Evolutionary conservation across 1,140 invertebrate genomes (phyloP).

Genomic region (Lordiphosa mommai): DNA sequence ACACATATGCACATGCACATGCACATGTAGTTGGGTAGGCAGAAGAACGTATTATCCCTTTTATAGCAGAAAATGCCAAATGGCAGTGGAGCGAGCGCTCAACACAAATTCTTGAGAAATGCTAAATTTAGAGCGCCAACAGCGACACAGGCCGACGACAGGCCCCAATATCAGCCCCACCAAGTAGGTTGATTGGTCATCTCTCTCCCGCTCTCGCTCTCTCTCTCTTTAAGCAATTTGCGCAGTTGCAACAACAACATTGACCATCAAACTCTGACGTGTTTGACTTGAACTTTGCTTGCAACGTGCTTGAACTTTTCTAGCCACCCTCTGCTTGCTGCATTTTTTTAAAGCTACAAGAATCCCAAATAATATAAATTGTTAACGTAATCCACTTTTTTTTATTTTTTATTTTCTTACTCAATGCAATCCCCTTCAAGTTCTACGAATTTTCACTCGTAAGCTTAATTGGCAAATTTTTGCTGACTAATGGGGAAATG

Average conservation of each 20-base stretch:
- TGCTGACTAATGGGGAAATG: constrained; percentile 51
- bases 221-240: constrained; percentile 51
- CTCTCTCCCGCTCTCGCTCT: not conserved
- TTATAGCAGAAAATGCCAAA: constrained; percentile 71
- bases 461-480: constrained; percentile 32
- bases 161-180: constrained; percentile 33
- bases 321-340: not conserved
- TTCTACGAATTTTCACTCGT: constrained; percentile 29
- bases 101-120: constrained; percentile 65
- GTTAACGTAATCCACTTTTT: constrained; percentile 1
- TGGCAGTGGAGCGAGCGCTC: constrained; percentile 31
- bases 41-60: constrained; percentile 65
- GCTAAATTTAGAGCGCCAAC: constrained; percentile 70
- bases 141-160: constrained; percentile 7
- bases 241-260: constrained; percentile 56
- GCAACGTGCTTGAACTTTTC: constrained; percentile 45
- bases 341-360: too few species aligned
- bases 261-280: constrained; percentile 21
- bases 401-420: too few species aligned
- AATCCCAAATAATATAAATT: not conserved
- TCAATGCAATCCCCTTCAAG: constrained; percentile 19
- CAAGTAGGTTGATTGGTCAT: constrained; percentile 79
- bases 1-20: not conserved
- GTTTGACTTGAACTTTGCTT: constrained; percentile 47
- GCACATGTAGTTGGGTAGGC: constrained; percentile 18